These are phyloP conservation scores for Microcebus tavaratra DNA, from an alignment of 2,113 vertebrate species.

Conservation along the genomic window DNA sequence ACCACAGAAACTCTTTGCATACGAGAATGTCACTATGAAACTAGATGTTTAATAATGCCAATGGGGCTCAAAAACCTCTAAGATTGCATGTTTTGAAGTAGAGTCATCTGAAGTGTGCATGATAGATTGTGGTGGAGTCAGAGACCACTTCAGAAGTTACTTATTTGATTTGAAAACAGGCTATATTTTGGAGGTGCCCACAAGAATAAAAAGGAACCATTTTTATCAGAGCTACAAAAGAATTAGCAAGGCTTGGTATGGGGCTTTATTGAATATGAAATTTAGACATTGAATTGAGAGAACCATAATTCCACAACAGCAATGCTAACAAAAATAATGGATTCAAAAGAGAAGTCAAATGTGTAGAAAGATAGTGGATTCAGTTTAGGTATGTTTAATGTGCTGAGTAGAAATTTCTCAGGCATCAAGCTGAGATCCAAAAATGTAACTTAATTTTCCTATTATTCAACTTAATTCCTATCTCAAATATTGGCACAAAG, in stretches of 20 bases:
- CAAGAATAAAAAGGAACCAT: background rate
- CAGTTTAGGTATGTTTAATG: background rate
- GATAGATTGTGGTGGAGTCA: background rate
- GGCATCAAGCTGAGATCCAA: background rate
- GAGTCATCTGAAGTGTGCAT: background rate
- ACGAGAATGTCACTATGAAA: background rate
- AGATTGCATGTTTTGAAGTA: background rate
- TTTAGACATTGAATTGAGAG: background rate
- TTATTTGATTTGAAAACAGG: background rate
- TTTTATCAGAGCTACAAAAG: background rate
- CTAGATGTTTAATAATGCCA: background rate
- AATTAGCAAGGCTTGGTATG: background rate
- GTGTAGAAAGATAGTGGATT: background rate
- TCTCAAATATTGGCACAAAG: background rate
- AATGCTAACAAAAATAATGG: background rate
- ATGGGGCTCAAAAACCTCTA: background rate
- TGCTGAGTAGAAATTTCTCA: background rate
- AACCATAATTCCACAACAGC: background rate
- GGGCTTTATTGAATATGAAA: background rate
- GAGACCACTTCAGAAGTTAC: background rate
- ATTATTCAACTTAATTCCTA: background rate
- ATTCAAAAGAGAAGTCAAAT: background rate
- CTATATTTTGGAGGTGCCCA: background rate
- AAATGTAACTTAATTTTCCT: background rate
- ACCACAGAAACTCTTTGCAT: background rate